A percentile compares a stretch with the other conserved stretches of the same genome.
Conservation (phyloP, 2,888 invertebrate genomes). For the Nineta flava region DNA sequence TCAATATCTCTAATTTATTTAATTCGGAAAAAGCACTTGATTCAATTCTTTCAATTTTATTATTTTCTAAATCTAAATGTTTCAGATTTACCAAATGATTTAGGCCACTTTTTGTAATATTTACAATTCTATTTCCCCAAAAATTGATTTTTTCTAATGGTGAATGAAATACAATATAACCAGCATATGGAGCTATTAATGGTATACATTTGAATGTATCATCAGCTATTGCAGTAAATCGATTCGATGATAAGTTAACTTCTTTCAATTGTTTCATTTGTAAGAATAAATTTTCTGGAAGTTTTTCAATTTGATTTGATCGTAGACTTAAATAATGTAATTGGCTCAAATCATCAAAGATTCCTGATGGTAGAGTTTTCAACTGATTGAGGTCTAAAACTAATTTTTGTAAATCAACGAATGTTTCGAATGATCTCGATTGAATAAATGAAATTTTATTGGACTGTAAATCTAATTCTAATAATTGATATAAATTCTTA, state of each 20-base stretch:
- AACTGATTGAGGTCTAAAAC: neutral
- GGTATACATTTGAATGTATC: neutral
- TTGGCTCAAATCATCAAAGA: neutral
- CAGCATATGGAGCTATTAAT: neutral
- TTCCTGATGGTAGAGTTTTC: neutral
- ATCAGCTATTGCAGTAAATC: neutral
- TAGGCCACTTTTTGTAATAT: too few species aligned
- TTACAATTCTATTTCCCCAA: too few species aligned
- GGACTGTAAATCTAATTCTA: neutral
- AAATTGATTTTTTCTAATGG: neutral
- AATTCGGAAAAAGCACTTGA: neutral
- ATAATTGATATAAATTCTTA: neutral
- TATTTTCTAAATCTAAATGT: neutral
- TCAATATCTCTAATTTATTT: neutral
- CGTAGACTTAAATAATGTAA: neutral
- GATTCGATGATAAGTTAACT: neutral
- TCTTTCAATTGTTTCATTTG: neutral
- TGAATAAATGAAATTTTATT: neutral
- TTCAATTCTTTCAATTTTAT: neutral
- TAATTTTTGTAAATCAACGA: neutral
- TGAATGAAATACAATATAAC: neutral
- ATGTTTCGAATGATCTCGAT: neutral
- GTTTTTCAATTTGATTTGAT: neutral
- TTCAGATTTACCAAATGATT: too few species aligned
- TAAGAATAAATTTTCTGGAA: neutral